Percentiles rank a stretch among this genome's conserved stretches.
phyloP scores from a whole-genome alignment of 2,888 invertebrate species.

The Pinctada fucata region DNA sequence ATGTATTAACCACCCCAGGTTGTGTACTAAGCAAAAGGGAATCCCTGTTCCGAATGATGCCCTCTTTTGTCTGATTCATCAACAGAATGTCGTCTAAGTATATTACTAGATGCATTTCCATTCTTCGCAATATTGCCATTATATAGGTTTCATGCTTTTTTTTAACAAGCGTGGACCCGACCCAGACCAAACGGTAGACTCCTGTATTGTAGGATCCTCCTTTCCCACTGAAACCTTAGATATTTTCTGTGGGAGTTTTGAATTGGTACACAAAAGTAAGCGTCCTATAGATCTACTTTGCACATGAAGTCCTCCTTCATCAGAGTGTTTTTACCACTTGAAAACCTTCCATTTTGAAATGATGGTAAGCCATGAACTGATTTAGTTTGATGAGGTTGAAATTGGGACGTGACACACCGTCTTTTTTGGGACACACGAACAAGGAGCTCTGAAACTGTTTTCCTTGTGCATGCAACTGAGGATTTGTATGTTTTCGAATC shows the following conservation, averaged over 20 bases:
- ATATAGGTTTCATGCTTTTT: slow-evolving; percentile 30
- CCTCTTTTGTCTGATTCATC: slow-evolving; percentile 10
- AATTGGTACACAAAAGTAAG: slow-evolving; percentile 16
- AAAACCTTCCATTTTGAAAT: slow-evolving; percentile 27
- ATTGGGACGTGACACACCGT: not conserved
- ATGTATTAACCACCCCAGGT: not conserved
- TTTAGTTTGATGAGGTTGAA: slow-evolving; percentile 16
- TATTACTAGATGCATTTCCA: slow-evolving; percentile 21
- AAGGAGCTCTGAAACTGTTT: slow-evolving; percentile 15
- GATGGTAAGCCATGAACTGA: slow-evolving; percentile 16
- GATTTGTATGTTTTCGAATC: not conserved
- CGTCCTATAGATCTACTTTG: slow-evolving; percentile 29
- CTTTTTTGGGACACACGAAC: slow-evolving; percentile 20
- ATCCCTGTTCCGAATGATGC: slow-evolving; percentile 1
- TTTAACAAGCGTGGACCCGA: slow-evolving; percentile 25
- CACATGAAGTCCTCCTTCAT: slow-evolving; percentile 18
- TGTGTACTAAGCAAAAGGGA: not conserved
- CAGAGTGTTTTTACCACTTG: not conserved
- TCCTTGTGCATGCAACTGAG: not conserved
- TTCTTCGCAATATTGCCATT: slow-evolving; percentile 16
- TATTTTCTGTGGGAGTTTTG: slow-evolving; percentile 21
- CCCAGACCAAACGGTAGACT: slow-evolving; percentile 28
- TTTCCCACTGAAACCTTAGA: slow-evolving; percentile 10
- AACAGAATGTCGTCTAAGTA: slow-evolving; percentile 4
- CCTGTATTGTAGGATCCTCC: slow-evolving; percentile 11